Percentiles rank a stretch among this genome's conserved stretches.
Evolutionary conservation across 2,113 vertebrate species (phyloP).

Genomic region (Globicephala melas): DNA sequence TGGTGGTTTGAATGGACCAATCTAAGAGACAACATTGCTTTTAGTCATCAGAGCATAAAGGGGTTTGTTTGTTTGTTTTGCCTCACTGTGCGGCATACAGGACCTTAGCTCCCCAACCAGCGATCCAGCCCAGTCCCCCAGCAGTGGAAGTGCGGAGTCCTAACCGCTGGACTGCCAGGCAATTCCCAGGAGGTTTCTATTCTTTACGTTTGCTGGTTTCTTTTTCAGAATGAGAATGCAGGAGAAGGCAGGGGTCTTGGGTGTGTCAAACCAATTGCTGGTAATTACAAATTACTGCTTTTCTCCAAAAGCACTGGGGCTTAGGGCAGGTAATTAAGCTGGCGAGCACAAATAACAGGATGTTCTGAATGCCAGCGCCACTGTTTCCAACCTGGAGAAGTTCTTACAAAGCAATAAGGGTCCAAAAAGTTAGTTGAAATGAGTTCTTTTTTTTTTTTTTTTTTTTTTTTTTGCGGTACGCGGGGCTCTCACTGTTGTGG

Average conservation of each 20-base stretch:
- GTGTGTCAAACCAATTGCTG: background rate
- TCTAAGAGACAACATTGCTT: background rate
- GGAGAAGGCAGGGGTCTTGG: background rate
- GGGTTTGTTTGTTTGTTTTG: no score
- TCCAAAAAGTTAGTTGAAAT: background rate
- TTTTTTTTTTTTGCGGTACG: no score
- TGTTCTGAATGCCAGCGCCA: background rate
- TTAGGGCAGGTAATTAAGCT: constrained; percentile 15
- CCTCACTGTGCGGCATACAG: no score
- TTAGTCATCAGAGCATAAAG: background rate
- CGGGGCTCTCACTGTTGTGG: no score
- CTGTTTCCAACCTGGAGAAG: background rate
- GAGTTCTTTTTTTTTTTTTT: background rate
- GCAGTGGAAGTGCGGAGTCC: background rate
- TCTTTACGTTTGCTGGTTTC: background rate
- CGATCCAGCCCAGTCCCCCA: background rate
- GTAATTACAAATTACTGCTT: constrained; percentile 1
- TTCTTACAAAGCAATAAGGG: background rate
- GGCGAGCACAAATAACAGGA: background rate
- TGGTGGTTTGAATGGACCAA: no score
- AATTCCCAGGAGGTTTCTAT: background rate
- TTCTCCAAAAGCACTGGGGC: background rate
- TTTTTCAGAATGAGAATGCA: background rate
- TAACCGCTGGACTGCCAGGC: background rate
- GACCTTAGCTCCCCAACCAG: background rate